Conservation (phyloP, 2,888 invertebrate species). For the Heliconius hortense region DNA sequence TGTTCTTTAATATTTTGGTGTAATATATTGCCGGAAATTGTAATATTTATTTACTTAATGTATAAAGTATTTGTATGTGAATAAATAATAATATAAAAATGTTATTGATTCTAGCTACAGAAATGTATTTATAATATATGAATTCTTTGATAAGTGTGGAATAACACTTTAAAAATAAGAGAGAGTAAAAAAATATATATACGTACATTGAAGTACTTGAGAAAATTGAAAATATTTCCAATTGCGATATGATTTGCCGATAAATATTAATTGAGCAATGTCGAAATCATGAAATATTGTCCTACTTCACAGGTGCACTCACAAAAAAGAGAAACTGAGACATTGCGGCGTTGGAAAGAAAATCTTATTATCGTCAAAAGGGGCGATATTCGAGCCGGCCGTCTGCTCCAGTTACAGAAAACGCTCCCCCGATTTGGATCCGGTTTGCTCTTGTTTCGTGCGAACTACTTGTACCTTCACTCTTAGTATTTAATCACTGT, state of each 20-base stretch:
- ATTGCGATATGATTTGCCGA: slow-evolving; percentile 54
- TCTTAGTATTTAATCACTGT: slow-evolving; percentile 70
- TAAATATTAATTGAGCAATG: slow-evolving; percentile 67
- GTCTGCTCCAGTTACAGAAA: slow-evolving; percentile 79
- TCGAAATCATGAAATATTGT: slow-evolving; percentile 71
- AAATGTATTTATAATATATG: neutral
- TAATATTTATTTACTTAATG: neutral
- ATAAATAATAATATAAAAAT: neutral
- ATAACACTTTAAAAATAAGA: no score
- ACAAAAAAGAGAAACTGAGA: slow-evolving; percentile 78
- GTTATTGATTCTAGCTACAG: neutral
- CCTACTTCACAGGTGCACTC: slow-evolving; percentile 73
- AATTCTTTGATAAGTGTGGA: no score
- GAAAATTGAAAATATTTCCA: slow-evolving; percentile 37
- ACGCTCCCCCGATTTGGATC: slow-evolving; percentile 74
- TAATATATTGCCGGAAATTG: neutral
- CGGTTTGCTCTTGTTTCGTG: slow-evolving; percentile 75
- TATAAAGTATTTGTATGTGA: neutral
- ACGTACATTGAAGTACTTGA: no score
- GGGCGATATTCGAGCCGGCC: slow-evolving; percentile 77
- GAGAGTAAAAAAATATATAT: no score
- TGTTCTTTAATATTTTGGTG: slow-evolving; percentile 21
- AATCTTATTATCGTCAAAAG: slow-evolving; percentile 78
- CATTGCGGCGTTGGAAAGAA: slow-evolving; percentile 71
- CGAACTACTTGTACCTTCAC: slow-evolving; percentile 62